Percentiles rank a stretch among this genome's conserved stretches.
phyloP scores from a whole-genome alignment of 2,888 invertebrate species.

The Drosophila mercatorum region DNA sequence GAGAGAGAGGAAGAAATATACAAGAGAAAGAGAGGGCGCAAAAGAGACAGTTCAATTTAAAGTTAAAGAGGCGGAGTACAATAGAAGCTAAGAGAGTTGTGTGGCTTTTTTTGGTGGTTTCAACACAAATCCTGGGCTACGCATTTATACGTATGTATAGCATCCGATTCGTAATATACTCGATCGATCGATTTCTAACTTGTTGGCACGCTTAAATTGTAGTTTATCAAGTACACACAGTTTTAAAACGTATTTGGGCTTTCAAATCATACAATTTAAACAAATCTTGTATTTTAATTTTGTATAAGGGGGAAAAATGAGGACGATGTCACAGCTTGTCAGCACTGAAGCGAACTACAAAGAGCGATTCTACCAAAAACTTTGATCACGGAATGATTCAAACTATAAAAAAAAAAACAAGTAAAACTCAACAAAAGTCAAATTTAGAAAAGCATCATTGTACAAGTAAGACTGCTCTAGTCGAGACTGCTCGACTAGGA shows the following conservation, averaged over 20 bases:
- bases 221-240: background rate
- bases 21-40: background rate
- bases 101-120: conserved; percentile 5
- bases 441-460: too few relatives aligned
- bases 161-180: background rate
- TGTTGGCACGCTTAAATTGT: conserved; percentile 11
- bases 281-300: background rate
- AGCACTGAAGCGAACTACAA: conserved; percentile 2
- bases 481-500: too few relatives aligned
- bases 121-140: background rate
- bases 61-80: background rate
- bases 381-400: conserved; percentile 7
- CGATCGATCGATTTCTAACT: conserved; percentile 14
- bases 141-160: conserved; percentile 5
- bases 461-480: too few relatives aligned
- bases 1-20: background rate
- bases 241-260: background rate
- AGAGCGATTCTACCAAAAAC: conserved; percentile 3
- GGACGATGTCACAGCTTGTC: conserved; percentile 15
- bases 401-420: background rate
- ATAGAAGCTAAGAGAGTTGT: conserved; percentile 12
- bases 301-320: background rate
- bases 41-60: too few relatives aligned
- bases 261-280: background rate
- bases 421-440: too few relatives aligned